Base-by-base conservation (phyloP, 2,888 invertebrate genomes). In the Netelia inedita region DNA sequence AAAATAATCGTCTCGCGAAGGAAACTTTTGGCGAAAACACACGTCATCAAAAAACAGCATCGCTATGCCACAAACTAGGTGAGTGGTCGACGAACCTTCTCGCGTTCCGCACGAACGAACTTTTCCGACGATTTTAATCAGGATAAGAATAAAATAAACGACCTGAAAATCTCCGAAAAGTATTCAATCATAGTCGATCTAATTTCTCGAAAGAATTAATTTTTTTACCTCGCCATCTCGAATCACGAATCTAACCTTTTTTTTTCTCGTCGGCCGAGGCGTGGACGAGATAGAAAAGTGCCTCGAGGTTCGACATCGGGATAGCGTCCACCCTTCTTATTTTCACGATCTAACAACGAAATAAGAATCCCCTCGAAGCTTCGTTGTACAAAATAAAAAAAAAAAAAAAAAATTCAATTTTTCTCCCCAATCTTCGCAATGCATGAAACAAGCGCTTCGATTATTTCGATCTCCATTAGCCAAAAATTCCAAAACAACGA, bases 61-160 rank as follows among this genome's bases (percentile, higher is more conserved):
- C 92, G 92, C 90, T 90, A 93, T 93, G 93, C 93, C 93, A 88
- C 92, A 92, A 88, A 92, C 91, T 71, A 93, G 93, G 93, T 93
- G 88, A 92, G 93, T 35, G 35, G 35, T 88, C 66, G 72, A 85
- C 61, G 78, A 84, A 86, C 81, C 85, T 85, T 11, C 35, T 75
- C 41, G 14, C 43, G 23, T 74, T 21, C 55, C 55, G 10, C 53
- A 41, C 35, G 16, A 5, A 1, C 43, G 6, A n/a, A 19, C n/a
- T 50, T 68, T 50, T 66, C 21, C 11, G 8, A 43, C 19, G 14
- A 41, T 50, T 46, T 59, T 76, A 78, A 63, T n/a, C 53, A 23
- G 41, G 35, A 66, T 74, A 14, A 59, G 16, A 16, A 6, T 1
- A 8, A 9, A 14, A 43, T 28, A 3, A n/a, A 41, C n/a, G 50